phyloP scores from a whole-genome alignment of 2,797 vertebrate species.

The Chloroceryle amazona region DNA sequence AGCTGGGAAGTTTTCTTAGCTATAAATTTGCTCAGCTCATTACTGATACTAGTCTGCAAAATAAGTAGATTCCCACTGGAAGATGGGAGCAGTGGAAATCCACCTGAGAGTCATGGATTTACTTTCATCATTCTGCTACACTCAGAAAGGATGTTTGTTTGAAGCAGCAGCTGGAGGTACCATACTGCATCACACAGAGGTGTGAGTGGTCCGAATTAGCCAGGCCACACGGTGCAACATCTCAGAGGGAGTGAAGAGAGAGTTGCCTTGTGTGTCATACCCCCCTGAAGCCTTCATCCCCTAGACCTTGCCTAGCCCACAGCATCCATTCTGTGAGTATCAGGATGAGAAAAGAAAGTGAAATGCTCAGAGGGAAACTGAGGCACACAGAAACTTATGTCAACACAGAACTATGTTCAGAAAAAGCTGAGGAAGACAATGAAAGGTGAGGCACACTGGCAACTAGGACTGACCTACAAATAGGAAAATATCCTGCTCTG shows the following conservation, averaged over 20 bases:
- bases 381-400: not conserved
- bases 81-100: not conserved
- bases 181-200: not conserved
- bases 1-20: constrained; percentile 16
- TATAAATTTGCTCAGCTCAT: constrained; percentile 33
- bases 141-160: not conserved
- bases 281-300: not conserved
- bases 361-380: not conserved
- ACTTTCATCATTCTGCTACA: not conserved
- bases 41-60: constrained; percentile 5
- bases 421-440: not conserved
- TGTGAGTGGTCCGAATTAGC: not conserved
- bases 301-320: not conserved
- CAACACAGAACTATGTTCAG: not conserved
- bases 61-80: constrained; percentile 34
- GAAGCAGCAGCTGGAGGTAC: not conserved
- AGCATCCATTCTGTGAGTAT: fast-evolving
- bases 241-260: not conserved
- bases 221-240: not conserved
- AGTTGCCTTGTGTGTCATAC: too few relatives aligned
- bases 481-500: not conserved
- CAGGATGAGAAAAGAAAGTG: not conserved
- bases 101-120: not conserved
- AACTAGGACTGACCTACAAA: not conserved
- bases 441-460: not conserved